phyloP scores from a whole-genome alignment of 30 jellyfish, hydroid and myxozoan genomes.

The Pseudorhiza aurosa region DNA sequence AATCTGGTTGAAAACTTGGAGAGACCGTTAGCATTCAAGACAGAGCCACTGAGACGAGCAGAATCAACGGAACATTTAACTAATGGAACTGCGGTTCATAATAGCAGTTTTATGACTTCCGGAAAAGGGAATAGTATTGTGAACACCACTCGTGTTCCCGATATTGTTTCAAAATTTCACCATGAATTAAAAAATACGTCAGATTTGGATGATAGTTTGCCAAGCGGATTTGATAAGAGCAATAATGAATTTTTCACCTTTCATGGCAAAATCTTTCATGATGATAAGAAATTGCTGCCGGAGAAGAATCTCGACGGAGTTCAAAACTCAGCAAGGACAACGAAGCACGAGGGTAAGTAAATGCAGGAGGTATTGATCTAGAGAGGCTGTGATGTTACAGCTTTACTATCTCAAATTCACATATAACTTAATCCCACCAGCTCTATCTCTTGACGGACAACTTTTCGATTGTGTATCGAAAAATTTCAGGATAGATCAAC shows the following conservation, averaged over 20 bases:
- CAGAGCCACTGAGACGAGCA: neutral
- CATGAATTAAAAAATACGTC: neutral
- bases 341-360: conserved; percentile 20
- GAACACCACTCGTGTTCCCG: neutral
- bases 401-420: too few species aligned
- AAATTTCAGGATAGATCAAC: too few species aligned
- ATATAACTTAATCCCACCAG: too few species aligned
- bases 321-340: conserved; percentile 1
- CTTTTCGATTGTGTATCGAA: too few species aligned
- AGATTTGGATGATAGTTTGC: neutral
- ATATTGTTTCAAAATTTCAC: neutral
- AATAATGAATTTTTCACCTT: neutral
- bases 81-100: neutral
- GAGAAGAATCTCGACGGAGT: conserved; percentile 10
- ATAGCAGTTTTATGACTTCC: too few species aligned
- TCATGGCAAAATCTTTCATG: conserved; percentile 7
- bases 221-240: neutral
- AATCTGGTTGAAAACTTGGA: conserved; percentile 45
- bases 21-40: neutral
- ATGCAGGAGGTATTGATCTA: neutral
- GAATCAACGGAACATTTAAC: neutral
- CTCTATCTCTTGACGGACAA: too few species aligned
- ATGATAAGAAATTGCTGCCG: conserved; percentile 40
- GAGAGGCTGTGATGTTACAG: too few species aligned
- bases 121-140: neutral